Base-by-base conservation (phyloP, 2,113 vertebrate species). In the Microcebus lehilahytsara region DNA sequence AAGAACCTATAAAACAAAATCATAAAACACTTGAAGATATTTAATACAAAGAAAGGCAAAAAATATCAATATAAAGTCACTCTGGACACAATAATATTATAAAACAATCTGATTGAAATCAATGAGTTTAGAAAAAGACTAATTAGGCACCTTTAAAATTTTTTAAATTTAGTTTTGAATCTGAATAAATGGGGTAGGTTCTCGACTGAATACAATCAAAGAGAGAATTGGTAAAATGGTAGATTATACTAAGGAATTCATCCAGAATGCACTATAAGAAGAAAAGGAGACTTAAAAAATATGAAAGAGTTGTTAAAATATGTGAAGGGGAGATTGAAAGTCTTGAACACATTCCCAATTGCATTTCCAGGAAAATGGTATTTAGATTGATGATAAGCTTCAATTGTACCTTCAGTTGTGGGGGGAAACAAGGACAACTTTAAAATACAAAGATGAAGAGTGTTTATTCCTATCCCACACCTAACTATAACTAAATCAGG, bases 251-350 rank as follows among this genome's bases (percentile, higher is more conserved):
- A 40, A 91, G 12, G 37, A 80, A 81, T 75, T 89, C 23, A 91
- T 85, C 23, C 25, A 60, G 6, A 92, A 89, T 86, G 14, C 1
- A 71, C 66, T 25, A 62, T 1, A 78, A 27, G 72, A 77, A 71
- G 40, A 62, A 77, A 86, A 51, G 27, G 53, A 79, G 25, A 34
- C 34, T 80, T 80, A 12, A 66, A 66, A 95, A 97, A 78, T n/a
- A 69, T 62, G 23, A 84, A 93, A 77, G 17, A 90, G 46, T 66
- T 94, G 60, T 58, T 94, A 34, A 94, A 89, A 71, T 94, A 69
- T 51, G 22, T 95, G 46, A 96, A 75, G 53, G 27, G 77, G 46
- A 78, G 27, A 40, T 67, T 93, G 40, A 91, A 37, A 88, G 10
- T 3, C 25, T 49, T 60, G 9, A 40, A 71, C n/a, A 23, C 1